These are phyloP conservation scores for Vipera latastei DNA, from an alignment of 2,797 vertebrate genomes.

Conservation along the genomic window DNA sequence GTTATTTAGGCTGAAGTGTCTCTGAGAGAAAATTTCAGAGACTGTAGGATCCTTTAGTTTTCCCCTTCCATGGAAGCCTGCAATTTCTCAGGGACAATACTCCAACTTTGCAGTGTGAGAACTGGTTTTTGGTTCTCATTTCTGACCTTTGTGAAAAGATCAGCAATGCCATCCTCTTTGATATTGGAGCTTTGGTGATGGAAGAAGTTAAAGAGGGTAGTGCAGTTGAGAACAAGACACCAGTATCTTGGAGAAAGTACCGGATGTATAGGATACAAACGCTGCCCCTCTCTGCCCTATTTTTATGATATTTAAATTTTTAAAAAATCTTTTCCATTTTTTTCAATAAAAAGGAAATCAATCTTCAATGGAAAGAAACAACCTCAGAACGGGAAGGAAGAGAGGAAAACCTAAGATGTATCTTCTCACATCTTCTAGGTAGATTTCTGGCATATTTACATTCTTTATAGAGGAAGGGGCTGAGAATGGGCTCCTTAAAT, in stretches of 20 bases:
- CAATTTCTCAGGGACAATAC: background rate
- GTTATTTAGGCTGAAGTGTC: background rate
- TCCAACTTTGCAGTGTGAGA: background rate
- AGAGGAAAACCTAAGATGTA: background rate
- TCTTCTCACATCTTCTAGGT: background rate
- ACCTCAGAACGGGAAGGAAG: background rate
- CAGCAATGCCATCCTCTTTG: background rate
- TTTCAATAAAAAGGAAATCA: background rate
- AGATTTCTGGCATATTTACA: background rate
- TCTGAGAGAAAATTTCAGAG: background rate
- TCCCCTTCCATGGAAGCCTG: background rate
- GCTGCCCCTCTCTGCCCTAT: background rate
- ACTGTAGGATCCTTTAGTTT: background rate
- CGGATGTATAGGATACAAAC: background rate
- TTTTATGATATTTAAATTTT: background rate
- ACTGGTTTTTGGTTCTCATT: background rate
- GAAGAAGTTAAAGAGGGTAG: background rate
- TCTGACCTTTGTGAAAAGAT: background rate
- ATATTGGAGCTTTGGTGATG: background rate
- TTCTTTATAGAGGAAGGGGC: background rate
- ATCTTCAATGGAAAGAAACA: background rate
- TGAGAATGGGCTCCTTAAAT: background rate
- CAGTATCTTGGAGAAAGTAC: background rate
- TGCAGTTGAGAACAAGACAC: background rate
- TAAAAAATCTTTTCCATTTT: background rate